phyloP scores from a whole-genome alignment of 2,797 vertebrate species.

The Hoplostethus mediterraneus region DNA sequence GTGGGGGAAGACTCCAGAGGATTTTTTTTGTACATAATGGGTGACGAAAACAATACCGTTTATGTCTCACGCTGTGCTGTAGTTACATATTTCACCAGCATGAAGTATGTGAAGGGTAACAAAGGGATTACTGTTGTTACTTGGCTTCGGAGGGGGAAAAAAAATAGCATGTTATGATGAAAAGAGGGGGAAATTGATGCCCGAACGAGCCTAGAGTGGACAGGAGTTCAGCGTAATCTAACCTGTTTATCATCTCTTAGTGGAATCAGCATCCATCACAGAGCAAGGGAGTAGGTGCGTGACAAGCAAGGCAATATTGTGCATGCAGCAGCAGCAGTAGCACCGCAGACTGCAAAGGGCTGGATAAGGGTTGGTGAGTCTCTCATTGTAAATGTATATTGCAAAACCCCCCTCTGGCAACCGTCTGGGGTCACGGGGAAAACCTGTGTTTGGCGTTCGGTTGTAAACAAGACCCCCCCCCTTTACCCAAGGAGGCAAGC shows the following conservation, averaged over 20 bases:
- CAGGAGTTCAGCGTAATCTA: constrained; percentile 55
- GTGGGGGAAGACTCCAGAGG: constrained; percentile 13
- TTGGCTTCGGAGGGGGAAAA: constrained; percentile 25
- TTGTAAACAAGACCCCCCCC: constrained; percentile 57
- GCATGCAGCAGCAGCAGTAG: constrained; percentile 38
- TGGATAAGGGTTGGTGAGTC: constrained; percentile 31
- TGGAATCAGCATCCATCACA: constrained; percentile 62
- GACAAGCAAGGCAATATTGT: constrained; percentile 49
- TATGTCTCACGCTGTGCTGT: constrained; percentile 24
- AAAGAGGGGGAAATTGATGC: constrained; percentile 49
- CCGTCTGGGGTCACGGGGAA: constrained; percentile 51
- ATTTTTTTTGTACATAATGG: constrained; percentile 21
- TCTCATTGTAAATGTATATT: constrained; percentile 62
- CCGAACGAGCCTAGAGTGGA: constrained; percentile 31
- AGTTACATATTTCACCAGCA: constrained; percentile 45
- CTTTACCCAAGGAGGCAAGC: constrained; percentile 35
- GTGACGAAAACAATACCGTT: constrained; percentile 32
- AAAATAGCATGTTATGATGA: constrained; percentile 47
- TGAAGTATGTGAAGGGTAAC: constrained; percentile 47
- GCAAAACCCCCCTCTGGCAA: constrained; percentile 56
- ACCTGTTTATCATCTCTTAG: constrained; percentile 64
- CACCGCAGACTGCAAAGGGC: constrained; percentile 32
- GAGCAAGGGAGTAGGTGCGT: constrained; percentile 33
- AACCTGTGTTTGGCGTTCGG: constrained; percentile 66
- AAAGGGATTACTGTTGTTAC: constrained; percentile 55